A percentile compares a stretch with the other conserved stretches of the same genome.
Conservation (phyloP, 2,888 invertebrate species). For the Drosophila merina region DNA sequence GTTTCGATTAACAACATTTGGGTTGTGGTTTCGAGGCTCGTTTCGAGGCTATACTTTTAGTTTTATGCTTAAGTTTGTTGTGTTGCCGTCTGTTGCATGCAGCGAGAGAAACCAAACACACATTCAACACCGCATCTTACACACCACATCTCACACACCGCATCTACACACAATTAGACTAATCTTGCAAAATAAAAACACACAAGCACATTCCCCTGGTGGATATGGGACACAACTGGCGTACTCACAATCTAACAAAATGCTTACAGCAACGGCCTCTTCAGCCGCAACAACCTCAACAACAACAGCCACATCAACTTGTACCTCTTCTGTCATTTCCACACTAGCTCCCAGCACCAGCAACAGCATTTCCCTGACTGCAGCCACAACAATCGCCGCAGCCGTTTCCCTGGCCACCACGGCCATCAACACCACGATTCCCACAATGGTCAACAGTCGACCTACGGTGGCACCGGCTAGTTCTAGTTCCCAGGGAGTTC, state of each 20-base stretch:
- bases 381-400: conserved; percentile 69
- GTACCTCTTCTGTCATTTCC: conserved; percentile 56
- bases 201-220: conserved; percentile 15
- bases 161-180: conserved; percentile 27
- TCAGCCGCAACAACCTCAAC: conserved; percentile 27
- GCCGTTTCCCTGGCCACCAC: conserved; percentile 67
- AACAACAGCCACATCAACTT: conserved; percentile 41
- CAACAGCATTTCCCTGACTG: conserved; percentile 59
- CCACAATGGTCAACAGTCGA: conserved; percentile 61
- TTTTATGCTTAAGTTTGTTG: conserved; percentile 27
- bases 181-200: conserved; percentile 37
- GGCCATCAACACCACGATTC: conserved; percentile 70
- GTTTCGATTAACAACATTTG: conserved; percentile 2
- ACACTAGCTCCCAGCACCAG: conserved; percentile 56
- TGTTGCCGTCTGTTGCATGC: conserved; percentile 46
- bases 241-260: conserved; percentile 45
- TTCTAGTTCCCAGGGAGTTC: conserved; percentile 32
- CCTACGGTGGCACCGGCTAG: conserved; percentile 48
- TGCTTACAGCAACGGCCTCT: conserved; percentile 54
- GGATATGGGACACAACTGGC: conserved; percentile 18
- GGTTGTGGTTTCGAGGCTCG: conserved; percentile 13
- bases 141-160: conserved; percentile 9
- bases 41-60: conserved; percentile 5
- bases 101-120: conserved; percentile 14
- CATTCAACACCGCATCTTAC: background rate